Base-by-base conservation (phyloP, 2,113 vertebrate genomes). In the Raja brachyura region DNA sequence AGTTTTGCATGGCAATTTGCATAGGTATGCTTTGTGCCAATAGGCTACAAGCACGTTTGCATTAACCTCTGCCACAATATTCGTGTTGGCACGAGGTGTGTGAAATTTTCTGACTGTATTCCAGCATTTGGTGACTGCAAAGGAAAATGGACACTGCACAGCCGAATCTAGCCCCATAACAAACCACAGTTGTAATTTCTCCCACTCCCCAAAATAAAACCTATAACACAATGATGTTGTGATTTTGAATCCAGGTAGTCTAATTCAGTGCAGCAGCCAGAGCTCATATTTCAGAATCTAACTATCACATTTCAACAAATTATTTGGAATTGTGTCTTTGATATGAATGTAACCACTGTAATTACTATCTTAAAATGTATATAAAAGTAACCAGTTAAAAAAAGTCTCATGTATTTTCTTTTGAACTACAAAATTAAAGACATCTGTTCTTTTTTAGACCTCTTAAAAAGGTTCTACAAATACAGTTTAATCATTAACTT, bases 401-500 rank as follows among this genome's bases (percentile, higher is more conserved):
- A 92, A 20, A 25, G 1, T 92, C 11, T 6, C 48, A 73, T 48
- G 68, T 28, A 54, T 33, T 70, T 92, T 48, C 4, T 33, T 73
- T 39, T 92, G 83, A 63, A n/a, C 70, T 18, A 92, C 1, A 54
- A 85, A 59, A 85, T 59, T 59, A 9, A 33, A 77, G 81, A 28
- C 81, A 59, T 8, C 63, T 92, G 90, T 22, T 74, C 31, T 18
- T 92, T 25, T 54, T 22, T 22, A 22, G 68, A 70, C 66, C 10
- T 70, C 70, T 39, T 48, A 81, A 85, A 18, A 54, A 68, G 73
- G 90, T 22, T 92, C 39, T 73, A 74, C 86, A 90, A 68, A 68
- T 68, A 90, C 66, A 92, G 33, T 10, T 39, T 54, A 92, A 74
- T 92, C 66, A 92, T 92, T 92, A 92, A 74, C 90, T 92, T 54